Evolutionary conservation across 1,140 invertebrate genomes (phyloP), one percentile per base, ranked within the genome.

Genomic region (Dreissena polymorpha): DNA sequence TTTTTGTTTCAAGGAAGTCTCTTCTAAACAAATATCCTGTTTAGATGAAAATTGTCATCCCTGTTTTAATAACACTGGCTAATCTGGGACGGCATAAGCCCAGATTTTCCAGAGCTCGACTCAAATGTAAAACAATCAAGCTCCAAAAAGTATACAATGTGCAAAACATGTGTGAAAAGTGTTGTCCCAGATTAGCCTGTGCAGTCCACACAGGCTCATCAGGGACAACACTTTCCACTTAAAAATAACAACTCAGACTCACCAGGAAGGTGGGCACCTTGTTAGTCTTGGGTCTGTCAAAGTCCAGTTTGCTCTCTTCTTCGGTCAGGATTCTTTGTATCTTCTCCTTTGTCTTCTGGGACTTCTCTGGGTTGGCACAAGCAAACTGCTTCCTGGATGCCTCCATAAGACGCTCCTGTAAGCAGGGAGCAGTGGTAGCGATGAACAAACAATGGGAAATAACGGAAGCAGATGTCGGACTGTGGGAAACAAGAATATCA

Each of bases 301-400:
- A 91, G 53, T 91, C 88, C 57, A 92, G 70, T 78, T 91, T 91
- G 49, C 75, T 39, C 5, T 93, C 90, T 78, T 90, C 87, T 29
- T 92, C 90, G 14, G 75, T 70, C 12, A 90, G 64, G 49, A 93
- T 92, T 27, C 87, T 85, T 18, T 88, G 85, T 10, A 92, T 77
- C n/a, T 88, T 89, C 68, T 91, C 86, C 60, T 88, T 88, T 10
- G 90, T 91, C 84, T 93, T 93, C 55, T 88, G 79, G 16, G 91
- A 91, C 74, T 91, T 91, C 68, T 91, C 90, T 25, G 90, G 87
- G 83, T 92, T 92, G 57, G 91, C 91, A 87, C 92, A 92, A 0
- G 92, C 89, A 87, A 91, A 92, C 86, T 91, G 89, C 55, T 83
- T 82, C 51, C 86, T 85, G 12, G 91, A 91, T 5, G 92, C 89